Evolutionary conservation across 2,113 vertebrate genomes (phyloP).

Genomic region (Zosterops borbonicus): DNA sequence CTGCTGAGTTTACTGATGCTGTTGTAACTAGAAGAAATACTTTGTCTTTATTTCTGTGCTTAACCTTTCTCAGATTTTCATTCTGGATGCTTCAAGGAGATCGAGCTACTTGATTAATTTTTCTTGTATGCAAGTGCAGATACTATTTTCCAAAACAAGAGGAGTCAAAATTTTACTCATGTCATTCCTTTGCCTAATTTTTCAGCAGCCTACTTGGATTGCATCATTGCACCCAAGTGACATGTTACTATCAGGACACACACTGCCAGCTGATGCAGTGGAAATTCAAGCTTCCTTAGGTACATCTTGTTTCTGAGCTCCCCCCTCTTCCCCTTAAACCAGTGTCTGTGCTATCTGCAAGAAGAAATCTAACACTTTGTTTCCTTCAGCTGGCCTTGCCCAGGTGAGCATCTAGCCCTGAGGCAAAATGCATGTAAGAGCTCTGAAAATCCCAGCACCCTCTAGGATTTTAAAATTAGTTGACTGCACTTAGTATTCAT

Average conservation of each 20-base stretch:
- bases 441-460: neutral
- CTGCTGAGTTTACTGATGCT: neutral
- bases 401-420: neutral
- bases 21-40: accelerated
- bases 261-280: neutral
- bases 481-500: neutral
- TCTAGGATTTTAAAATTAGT: neutral
- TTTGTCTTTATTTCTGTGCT: neutral
- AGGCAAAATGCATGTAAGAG: neutral
- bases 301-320: neutral
- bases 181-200: neutral
- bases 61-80: neutral
- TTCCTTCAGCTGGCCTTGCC: neutral
- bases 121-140: neutral
- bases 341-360: neutral
- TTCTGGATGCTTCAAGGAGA: neutral
- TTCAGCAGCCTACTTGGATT: neutral
- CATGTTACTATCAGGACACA: neutral
- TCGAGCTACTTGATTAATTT: neutral
- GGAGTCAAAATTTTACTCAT: neutral
- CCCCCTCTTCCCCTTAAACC: neutral
- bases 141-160: neutral
- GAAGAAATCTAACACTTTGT: neutral
- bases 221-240: neutral
- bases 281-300: neutral